Base-by-base conservation (phyloP, 1,140 invertebrate genomes). In the Drosophila quadrilineata region DNA sequence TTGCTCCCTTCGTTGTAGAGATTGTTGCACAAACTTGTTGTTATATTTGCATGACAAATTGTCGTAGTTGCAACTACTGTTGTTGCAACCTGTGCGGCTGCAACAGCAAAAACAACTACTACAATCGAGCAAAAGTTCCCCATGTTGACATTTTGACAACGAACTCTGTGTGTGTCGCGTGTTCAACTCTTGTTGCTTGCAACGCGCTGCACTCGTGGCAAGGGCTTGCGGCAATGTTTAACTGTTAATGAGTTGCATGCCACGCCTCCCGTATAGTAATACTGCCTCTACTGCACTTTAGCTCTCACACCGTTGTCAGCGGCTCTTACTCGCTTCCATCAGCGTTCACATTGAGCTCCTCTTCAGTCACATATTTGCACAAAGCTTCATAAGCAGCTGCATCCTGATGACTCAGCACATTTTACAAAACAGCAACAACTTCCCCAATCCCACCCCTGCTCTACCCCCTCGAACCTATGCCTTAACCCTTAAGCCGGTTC, bases 21-120 rank as follows among this genome's bases (percentile, higher is more conserved):
- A 35, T 64, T 75, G 48, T 43, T 49, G 56, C 41, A 45, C 24
- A 59, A 43, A 38, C 49, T 64, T 26, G 40, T 57, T 53, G 52
- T 77, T 50, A 52, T 73, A 79, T 79, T 79, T 80, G 72, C 59
- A 65, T 72, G 76, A 76, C 68, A 82, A 82, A 84, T 65, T 66
- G 60, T 63, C 53, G 59, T 57, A 43, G 36, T 6, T 43, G 35
- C 8, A 19, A 43, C 4, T 40, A 12, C 9, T 48, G 36, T n/a
- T 41, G 54, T 57, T 46, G 52, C 60, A 48, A 38, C 52, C 33
- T 57, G 60, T 48, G 52, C 31, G 31, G 10, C 31, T 19, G 17
- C 52, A 57, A 41, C 52, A 59, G n/a, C n/a, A n/a, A n/a, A n/a
- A n/a, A n/a, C n/a, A n/a, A n/a, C n/a, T n/a, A n/a, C n/a, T n/a